Evolutionary conservation across 37 sponge, comb jelly and placozoan species (phyloP).

Genomic region (Bolinopsis microptera): DNA sequence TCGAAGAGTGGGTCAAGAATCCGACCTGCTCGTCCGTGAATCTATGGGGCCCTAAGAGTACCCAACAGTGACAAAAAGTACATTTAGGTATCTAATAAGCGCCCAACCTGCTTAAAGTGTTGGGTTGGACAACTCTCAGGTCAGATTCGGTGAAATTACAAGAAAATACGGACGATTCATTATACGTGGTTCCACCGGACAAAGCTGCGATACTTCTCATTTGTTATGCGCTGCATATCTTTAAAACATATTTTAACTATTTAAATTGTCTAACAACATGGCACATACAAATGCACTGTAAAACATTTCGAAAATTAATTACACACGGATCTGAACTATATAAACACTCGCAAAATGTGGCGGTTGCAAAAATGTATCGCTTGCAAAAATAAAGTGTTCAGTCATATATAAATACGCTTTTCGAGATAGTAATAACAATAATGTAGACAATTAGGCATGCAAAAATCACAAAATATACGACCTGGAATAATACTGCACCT

Average conservation of each 20-base stretch:
- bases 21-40: too few relatives aligned
- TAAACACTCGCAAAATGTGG: too few relatives aligned
- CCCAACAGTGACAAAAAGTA: too few relatives aligned
- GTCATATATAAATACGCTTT: background rate
- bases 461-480: conserved; percentile 39
- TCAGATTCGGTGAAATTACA: too few relatives aligned
- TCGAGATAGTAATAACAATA: background rate
- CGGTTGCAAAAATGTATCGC: background rate
- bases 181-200: too few relatives aligned
- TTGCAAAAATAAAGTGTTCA: background rate
- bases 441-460: conserved; percentile 22
- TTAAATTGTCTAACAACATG: background rate
- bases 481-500: background rate
- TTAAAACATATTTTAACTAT: background rate
- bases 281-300: background rate
- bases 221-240: background rate
- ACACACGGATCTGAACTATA: background rate
- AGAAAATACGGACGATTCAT: too few relatives aligned
- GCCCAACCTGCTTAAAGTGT: too few relatives aligned
- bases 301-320: background rate
- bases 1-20: too few relatives aligned
- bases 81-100: too few relatives aligned
- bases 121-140: too few relatives aligned
- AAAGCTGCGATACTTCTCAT: too few relatives aligned
- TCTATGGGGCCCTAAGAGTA: too few relatives aligned